Base-by-base conservation (phyloP, 2,888 invertebrate species). In the Homarus gammarus region DNA sequence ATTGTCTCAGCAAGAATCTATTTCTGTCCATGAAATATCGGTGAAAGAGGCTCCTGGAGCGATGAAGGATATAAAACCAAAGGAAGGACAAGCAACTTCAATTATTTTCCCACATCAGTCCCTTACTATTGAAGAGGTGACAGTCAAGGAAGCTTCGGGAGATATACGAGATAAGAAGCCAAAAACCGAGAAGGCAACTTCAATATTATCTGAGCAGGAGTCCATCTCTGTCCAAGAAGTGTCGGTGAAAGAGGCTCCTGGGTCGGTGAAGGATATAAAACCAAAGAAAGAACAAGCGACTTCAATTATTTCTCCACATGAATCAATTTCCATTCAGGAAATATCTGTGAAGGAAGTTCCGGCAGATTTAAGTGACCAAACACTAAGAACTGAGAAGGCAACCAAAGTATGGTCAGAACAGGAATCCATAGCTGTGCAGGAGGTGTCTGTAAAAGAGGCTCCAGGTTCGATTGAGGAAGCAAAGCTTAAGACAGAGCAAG, bases 211-310 rank as follows among this genome's bases (percentile, higher is more conserved):
- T 70, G 70, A 83, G n/a, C 83, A 83, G 49, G 83, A 83, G 8
- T 68, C 83, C 64, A 93, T 92, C 92, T 93, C 92, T 92, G 85
- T 93, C 92, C 92, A 93, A 92, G 93, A 93, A 91, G 93, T 93
- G 93, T 92, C 85, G 22, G 81, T 78, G 0, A 84, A 85, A 44
- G 82, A 85, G 38, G 61, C 78, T 31, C 79, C 68, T 61, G 61
- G 83, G 73, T 89, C 72, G 77, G 87, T 78, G 36, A 68, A 70
- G 33, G 88, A 87, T 36, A 84, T 82, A 77, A 91, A 92, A 70
- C 82, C 85, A 1, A 84, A 94, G 83, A 93, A 93, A 2, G 91
- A 93, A 51, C 38, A 82, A 27, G 92, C 92, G 68, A 93, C 93
- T 82, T 93, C 94, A 61, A 78, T 51, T 18, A 70, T 82, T 49